Evolutionary conservation across 1,140 invertebrate genomes (phyloP), one percentile per base, ranked within the genome.

Genomic region (Microplitis demolitor): DNA sequence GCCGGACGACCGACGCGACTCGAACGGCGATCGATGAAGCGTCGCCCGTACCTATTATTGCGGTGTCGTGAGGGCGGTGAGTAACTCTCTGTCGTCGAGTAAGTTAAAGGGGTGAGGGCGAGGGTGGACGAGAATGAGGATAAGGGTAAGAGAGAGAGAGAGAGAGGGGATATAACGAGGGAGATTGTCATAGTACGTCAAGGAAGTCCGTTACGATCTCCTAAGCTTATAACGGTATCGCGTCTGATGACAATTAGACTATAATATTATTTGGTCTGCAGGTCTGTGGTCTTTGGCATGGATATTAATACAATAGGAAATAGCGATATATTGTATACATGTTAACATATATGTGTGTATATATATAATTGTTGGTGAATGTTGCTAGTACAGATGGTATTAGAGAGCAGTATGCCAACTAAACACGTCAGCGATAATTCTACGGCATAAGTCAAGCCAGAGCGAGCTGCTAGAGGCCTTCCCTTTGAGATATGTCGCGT

Each of bases 1-100:
- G 62, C 77, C 63, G 56, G 77, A 76, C 75, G 74, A 67, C 39
- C 78, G 76, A 77, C 78, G 77, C 80, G 79, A 81, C 78, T 75
- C 78, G 13, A 80, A 80, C 71, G 67, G 77, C 81, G 83, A 85
- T 85, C 84, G 84, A 85, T 85, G 78, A 80, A 85, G 83, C 84
- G 81, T 84, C 83, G 82, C 76, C 79, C 80, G 78, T 8, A 45
- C 39, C 39, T 45, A 45, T 45, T 45, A 45, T 45, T 45, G 39
- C 8, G 39, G 39, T 45, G 39, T 45, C 39, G 39, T 45, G 5
- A 45, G 39, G 5, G 39, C 80, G 83, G 83, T 84, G 83, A 85
- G 79, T 85, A 83, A 84, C 82, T 81, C 39, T 45, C 39, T 45
- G 39, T 45, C 78, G 77, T 82, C 82, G 81, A 80, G 14, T 39